phyloP scores from a whole-genome alignment of 2,113 vertebrate species.

The Lethenteron camtschaticum region DNA sequence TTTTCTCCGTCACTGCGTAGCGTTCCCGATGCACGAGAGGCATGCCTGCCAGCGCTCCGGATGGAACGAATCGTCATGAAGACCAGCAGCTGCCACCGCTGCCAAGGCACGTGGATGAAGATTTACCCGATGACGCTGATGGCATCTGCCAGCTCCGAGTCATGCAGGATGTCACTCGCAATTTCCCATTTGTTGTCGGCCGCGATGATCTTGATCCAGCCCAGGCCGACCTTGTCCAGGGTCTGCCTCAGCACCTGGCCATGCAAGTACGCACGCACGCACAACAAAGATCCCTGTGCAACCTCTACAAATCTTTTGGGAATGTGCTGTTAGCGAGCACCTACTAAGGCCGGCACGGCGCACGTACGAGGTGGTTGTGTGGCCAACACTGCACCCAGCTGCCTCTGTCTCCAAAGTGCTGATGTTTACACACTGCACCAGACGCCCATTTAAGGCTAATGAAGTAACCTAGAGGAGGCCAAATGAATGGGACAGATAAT shows the following conservation, averaged over 20 bases:
- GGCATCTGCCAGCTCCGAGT: conserved; percentile 41
- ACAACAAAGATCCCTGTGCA: too few relatives aligned
- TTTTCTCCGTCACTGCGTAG: background rate
- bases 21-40: background rate
- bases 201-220: conserved; percentile 40
- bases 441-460: too few relatives aligned
- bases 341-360: too few relatives aligned
- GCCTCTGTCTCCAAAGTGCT: too few relatives aligned
- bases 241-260: conserved; percentile 42
- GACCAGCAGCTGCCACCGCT: background rate
- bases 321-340: too few relatives aligned
- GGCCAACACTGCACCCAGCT: too few relatives aligned
- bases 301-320: too few relatives aligned
- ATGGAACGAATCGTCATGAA: background rate
- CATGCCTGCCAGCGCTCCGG: background rate
- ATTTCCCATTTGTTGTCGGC: conserved; percentile 49
- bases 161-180: conserved; percentile 27
- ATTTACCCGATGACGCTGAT: conserved; percentile 60
- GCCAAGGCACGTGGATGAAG: background rate
- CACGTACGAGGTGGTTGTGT: too few relatives aligned
- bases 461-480: too few relatives aligned
- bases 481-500: too few relatives aligned
- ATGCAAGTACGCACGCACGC: background rate
- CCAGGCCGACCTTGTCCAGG: conserved; percentile 43
- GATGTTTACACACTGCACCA: too few relatives aligned